Percentiles rank a stretch among this genome's conserved stretches.
Evolutionary conservation across 2,797 vertebrate species (phyloP).

Genomic region (Acomys russatus): DNA sequence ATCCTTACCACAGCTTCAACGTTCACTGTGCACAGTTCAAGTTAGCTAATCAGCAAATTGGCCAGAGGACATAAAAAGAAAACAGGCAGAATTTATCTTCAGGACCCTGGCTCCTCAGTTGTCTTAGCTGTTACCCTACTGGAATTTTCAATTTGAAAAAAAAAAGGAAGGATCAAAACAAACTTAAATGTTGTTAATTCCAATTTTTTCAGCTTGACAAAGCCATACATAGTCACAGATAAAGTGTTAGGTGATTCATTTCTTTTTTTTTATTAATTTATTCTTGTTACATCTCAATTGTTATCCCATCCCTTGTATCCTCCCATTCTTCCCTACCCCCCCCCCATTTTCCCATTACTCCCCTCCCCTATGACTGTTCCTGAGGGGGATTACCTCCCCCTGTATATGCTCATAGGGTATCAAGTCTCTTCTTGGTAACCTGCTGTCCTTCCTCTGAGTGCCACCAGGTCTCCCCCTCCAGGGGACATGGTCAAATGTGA

Average conservation of each 20-base stretch:
- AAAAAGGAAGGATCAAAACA: neutral
- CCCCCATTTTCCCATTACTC: too few species aligned
- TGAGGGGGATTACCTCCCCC: too few species aligned
- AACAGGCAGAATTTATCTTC: constrained; percentile 26
- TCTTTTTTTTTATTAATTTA: too few species aligned
- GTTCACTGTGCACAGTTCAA: constrained; percentile 2
- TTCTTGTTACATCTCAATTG: too few species aligned
- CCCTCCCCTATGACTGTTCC: too few species aligned
- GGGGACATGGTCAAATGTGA: too few species aligned
- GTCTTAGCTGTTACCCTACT: neutral
- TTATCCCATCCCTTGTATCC: too few species aligned
- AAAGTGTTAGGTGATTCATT: constrained; percentile 41
- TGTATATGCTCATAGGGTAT: too few species aligned
- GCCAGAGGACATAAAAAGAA: neutral
- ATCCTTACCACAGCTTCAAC: constrained; percentile 6
- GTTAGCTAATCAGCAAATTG: constrained; percentile 48
- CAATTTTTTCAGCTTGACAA: constrained; percentile 60
- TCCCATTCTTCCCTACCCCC: too few species aligned
- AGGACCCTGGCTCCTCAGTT: constrained; percentile 11
- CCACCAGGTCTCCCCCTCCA: too few species aligned
- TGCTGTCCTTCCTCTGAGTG: too few species aligned
- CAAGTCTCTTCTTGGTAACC: too few species aligned
- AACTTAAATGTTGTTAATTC: neutral
- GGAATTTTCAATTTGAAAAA: constrained; percentile 44
- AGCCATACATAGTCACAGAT: constrained; percentile 22